Evolutionary conservation across 2,888 invertebrate genomes (phyloP).

Genomic region (Myopa tessellatipennis): DNA sequence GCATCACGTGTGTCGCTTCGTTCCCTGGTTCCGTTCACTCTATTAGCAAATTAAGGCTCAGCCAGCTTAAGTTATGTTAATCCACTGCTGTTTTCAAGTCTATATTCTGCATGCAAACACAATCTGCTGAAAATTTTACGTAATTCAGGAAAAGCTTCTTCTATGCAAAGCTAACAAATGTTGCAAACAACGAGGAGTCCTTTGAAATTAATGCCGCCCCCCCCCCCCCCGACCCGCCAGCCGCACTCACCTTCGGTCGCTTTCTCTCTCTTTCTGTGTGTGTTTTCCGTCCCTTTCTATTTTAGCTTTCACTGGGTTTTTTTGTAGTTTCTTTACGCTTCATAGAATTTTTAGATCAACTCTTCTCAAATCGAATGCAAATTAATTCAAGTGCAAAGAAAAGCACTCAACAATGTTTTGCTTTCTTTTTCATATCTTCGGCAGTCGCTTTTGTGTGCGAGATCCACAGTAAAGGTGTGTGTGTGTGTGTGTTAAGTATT

Average conservation of each 20-base stretch:
- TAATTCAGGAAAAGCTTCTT: background rate
- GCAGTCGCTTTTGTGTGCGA: background rate
- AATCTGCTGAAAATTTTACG: background rate
- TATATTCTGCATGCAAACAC: too few relatives aligned
- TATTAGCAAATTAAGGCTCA: too few relatives aligned
- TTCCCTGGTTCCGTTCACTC: too few relatives aligned
- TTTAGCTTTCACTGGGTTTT: constrained; percentile 1
- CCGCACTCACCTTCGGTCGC: background rate
- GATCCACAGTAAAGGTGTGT: background rate
- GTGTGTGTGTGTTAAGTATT: constrained; percentile 1
- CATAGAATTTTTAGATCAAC: constrained; percentile 2
- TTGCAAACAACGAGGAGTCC: background rate
- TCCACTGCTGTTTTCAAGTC: too few relatives aligned
- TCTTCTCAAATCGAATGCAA: constrained; percentile 13
- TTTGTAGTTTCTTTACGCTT: background rate
- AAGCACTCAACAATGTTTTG: constrained; percentile 6
- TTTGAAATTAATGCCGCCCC: background rate
- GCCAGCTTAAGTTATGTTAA: too few relatives aligned
- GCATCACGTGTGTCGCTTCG: too few relatives aligned
- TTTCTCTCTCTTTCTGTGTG: background rate
- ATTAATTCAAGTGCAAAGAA: constrained; percentile 21
- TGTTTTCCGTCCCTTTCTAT: background rate
- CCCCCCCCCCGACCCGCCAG: background rate
- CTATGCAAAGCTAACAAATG: background rate
- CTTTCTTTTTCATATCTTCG: background rate